Base-by-base conservation (phyloP, 1,140 invertebrate species). In the Tenebrio molitor region DNA sequence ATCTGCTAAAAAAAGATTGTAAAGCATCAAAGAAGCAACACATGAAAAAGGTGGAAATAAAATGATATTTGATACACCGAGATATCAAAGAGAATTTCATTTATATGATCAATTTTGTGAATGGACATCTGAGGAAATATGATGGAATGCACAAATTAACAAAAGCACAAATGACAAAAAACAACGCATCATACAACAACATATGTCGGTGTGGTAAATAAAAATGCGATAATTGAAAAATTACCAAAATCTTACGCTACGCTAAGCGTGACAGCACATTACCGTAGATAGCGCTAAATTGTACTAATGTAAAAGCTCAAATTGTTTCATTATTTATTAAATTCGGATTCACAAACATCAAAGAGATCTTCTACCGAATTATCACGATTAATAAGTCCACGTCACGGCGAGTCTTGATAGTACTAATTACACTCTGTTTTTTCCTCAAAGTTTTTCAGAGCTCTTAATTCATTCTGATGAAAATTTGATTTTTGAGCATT, bases 31-130 rank as follows among this genome's bases (percentile, higher is more conserved):
- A 53, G 46, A 29, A 25, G 23, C 23, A 58, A 53, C 10, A 23
- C 29, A 25, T 25, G 46, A 53, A 53, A 29, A 29, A 14, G 10
- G 21, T 14, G 8, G 23, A 58, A 58, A 58, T 58, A 29, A 58
- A 58, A 33, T 6, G 50, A 29, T 50, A 29, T 29, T 29, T 58
- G 21, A 58, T 29, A 58, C 50, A 14, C 29, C n/a, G 23, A 58
- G 10, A 58, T 25, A 29, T 15, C n/a, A 29, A 58, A 33, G 23
- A 25, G 29, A 25, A 29, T 58, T 58, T 29, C 23, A 33, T 58
- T 58, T 29, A 33, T 53, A 23, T 14, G n/a, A 23, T 23, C 50
- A 58, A 33, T 58, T 58, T 58, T 58, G 19, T 33, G 50, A 29
- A 12, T 29, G 50, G 23, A 58, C 29, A n/a, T 39, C 36, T 39